Conservation (phyloP, 2,797 vertebrate species). For the Acanthopagrus latus region DNA sequence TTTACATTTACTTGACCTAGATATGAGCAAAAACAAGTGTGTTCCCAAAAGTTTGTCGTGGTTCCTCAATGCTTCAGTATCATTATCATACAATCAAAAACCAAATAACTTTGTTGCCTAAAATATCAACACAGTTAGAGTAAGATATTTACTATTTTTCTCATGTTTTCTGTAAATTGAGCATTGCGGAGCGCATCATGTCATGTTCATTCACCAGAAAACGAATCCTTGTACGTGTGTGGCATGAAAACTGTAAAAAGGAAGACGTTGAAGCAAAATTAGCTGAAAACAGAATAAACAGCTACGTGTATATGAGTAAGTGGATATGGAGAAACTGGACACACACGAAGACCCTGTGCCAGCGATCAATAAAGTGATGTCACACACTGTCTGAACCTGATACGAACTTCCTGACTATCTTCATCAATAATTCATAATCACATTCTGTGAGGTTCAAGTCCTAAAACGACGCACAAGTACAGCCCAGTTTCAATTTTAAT, state of each 20-base stretch:
- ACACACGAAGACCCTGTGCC: background rate
- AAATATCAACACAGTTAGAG: too few species aligned
- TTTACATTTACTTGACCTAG: too few species aligned
- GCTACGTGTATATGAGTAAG: background rate
- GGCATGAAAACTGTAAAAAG: background rate
- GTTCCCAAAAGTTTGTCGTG: too few species aligned
- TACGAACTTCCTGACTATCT: background rate
- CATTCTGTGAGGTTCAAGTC: background rate
- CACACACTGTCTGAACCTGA: constrained; percentile 32
- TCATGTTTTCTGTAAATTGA: too few species aligned
- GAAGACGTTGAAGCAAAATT: background rate
- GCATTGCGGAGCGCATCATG: too few species aligned
- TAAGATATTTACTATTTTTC: too few species aligned
- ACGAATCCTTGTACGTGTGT: background rate
- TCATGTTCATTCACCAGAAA: too few species aligned
- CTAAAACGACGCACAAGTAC: background rate
- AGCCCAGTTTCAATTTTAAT: background rate
- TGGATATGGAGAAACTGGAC: background rate
- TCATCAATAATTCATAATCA: constrained; percentile 54
- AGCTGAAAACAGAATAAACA: background rate
- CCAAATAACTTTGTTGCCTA: too few species aligned
- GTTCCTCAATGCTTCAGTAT: too few species aligned
- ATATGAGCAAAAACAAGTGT: too few species aligned
- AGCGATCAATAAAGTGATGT: constrained; percentile 38
- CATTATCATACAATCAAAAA: too few species aligned